Base-by-base conservation (phyloP, 1,140 invertebrate genomes). In the Homalodisca vitripennis region DNA sequence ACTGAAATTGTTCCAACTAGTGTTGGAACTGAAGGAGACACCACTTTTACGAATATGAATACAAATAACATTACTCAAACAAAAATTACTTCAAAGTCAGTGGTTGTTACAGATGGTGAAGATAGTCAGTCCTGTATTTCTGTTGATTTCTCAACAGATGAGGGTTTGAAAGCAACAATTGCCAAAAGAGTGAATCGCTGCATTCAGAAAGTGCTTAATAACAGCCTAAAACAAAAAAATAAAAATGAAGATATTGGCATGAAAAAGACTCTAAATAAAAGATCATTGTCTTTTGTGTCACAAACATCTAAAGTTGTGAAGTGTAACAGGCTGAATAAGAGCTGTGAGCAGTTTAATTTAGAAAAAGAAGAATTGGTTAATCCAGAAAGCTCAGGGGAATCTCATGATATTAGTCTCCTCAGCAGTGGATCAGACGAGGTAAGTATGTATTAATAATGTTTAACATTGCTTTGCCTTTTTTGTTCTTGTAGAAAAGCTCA, bases 211-310 rank as follows among this genome's bases (percentile, higher is more conserved):
- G 26, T n/a, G 14, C 55, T 60, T n/a, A 60, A 60, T 30, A 26
- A 24, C 22, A 60, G 55, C 55, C 3, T 26, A 60, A 60, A 30
- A 26, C 14, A 6, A 17, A 41, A 6, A 10, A 41, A 41, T 17
- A 41, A 10, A 17, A 41, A 41, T 6, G 34, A 41, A 41, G 17
- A 41, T 17, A 41, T 41, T n/a, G n/a, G n/a, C n/a, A 6, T 17
- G 34, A 41, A 41, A 41, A 41, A 10, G 6, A 41, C 34, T 41
- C 34, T 41, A n/a, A 60, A 60, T 24, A 60, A 30, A 60, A 60
- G 55, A 29, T 60, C 55, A 12, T 24, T 60, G 55, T 60, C 55
- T 29, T 60, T 60, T 26, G 24, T 60, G n/a, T 27, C 55, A 2
- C 13, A 13, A 12, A 12, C 55, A n/a, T 2, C 22, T 26, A 60